Evolutionary conservation across 92 coral and sea anemone species (phyloP).

Genomic region (Ricordea florida): DNA sequence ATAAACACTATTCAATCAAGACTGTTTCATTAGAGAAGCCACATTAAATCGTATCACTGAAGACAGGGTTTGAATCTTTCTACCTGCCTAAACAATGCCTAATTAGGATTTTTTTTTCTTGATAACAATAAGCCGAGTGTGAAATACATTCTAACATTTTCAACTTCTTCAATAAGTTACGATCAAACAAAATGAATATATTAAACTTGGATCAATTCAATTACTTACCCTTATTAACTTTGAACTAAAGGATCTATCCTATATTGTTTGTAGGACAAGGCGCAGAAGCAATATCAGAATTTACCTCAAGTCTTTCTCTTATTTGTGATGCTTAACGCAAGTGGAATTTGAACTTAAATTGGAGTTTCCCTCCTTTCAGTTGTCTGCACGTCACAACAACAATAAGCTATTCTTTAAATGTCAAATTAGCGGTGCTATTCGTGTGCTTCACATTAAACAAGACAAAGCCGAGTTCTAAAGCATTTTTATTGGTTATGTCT

Average conservation of each 20-base stretch:
- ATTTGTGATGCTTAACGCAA: not conserved
- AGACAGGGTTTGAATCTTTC: not conserved
- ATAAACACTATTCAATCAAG: too few relatives aligned
- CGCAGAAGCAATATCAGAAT: not conserved
- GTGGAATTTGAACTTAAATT: too few relatives aligned
- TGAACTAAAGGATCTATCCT: not conserved
- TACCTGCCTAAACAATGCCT: not conserved
- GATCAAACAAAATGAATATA: conserved; percentile 2
- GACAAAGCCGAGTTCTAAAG: not conserved
- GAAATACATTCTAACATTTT: too few relatives aligned
- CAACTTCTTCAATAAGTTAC: conserved; percentile 1
- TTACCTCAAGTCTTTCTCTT: not conserved
- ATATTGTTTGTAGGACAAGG: conserved; percentile 4
- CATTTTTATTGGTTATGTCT: not conserved
- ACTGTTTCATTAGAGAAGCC: too few relatives aligned
- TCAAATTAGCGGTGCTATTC: not conserved
- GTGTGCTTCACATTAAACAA: not conserved
- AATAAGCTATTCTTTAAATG: conserved; percentile 3
- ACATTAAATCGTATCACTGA: not conserved
- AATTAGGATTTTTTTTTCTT: not conserved
- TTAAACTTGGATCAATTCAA: conserved; percentile 7
- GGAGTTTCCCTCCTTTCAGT: not conserved
- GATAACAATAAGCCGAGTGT: too few relatives aligned
- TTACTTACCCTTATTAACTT: too few relatives aligned
- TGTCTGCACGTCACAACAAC: not conserved